phyloP scores from a whole-genome alignment of 1,140 invertebrate genomes.

The Drosophila mayri region DNA sequence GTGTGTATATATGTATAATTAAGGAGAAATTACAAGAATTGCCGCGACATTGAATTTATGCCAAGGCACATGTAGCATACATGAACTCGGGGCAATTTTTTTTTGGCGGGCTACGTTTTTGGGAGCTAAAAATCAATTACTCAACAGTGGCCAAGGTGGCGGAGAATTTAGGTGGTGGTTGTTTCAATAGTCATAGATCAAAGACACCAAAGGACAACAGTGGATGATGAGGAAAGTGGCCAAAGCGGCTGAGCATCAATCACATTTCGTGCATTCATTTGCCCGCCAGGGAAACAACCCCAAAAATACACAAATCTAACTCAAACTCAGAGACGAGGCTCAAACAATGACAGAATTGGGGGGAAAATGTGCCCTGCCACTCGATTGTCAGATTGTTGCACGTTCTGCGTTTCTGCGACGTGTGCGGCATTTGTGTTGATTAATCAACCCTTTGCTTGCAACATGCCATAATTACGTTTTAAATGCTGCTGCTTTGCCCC shows the following conservation, averaged over 20 bases:
- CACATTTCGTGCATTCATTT: conserved; percentile 38
- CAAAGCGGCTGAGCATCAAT: conserved; percentile 50
- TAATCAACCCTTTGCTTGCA: conserved; percentile 68
- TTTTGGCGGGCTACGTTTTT: neutral
- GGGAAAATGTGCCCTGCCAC: conserved; percentile 31
- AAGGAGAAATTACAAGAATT: conserved; percentile 51
- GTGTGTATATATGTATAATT: conserved; percentile 42
- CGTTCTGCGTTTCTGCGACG: conserved; percentile 1
- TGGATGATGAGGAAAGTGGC: conserved; percentile 3
- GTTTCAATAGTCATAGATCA: conserved; percentile 35
- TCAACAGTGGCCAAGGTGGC: conserved; percentile 57
- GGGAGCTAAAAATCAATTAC: conserved; percentile 67
- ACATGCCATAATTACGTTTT: conserved; percentile 70
- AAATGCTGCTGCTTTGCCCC: conserved; percentile 45
- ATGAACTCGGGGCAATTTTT: neutral
- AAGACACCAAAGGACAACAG: conserved; percentile 36
- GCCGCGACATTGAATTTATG: conserved; percentile 53
- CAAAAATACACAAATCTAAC: conserved; percentile 15
- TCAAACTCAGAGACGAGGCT: neutral
- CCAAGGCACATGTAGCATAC: neutral
- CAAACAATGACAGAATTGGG: conserved; percentile 13
- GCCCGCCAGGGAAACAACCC: conserved; percentile 37
- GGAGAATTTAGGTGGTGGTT: conserved; percentile 7
- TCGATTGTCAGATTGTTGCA: conserved; percentile 57
- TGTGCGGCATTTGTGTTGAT: conserved; percentile 56